A percentile compares a stretch with the other conserved stretches of the same genome.
Evolutionary conservation across 2,113 vertebrate species (phyloP).

Genomic region (Acrocephalus kingi): DNA sequence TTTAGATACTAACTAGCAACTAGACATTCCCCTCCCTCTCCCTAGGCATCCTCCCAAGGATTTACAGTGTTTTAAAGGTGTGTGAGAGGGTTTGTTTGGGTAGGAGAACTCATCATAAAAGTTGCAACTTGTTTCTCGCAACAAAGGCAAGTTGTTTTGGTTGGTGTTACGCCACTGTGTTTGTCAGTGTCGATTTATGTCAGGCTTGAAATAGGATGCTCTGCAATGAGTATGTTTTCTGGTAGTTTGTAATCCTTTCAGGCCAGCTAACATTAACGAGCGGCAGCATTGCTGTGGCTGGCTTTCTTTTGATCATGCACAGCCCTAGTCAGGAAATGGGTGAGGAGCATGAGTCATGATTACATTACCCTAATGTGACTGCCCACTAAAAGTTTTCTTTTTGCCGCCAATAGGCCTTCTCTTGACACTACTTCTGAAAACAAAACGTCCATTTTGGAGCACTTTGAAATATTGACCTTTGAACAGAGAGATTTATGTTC

Average conservation of each 20-base stretch:
- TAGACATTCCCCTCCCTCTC: background rate
- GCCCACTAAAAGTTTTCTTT: slow-evolving; percentile 37
- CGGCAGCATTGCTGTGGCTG: slow-evolving; percentile 6
- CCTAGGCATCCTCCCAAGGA: background rate
- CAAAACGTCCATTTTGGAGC: slow-evolving; percentile 34
- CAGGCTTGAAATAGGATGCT: slow-evolving; percentile 21
- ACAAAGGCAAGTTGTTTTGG: background rate
- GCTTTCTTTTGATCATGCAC: slow-evolving; percentile 55
- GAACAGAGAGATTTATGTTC: slow-evolving; percentile 42
- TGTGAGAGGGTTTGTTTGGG: background rate
- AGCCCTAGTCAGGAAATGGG: slow-evolving; percentile 54
- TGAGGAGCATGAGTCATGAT: slow-evolving; percentile 62
- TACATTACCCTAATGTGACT: slow-evolving; percentile 44
- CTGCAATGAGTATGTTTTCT: slow-evolving; percentile 14
- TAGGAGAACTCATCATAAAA: background rate
- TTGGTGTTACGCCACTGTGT: background rate
- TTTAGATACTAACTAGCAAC: background rate
- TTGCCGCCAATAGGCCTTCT: background rate
- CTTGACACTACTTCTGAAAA: slow-evolving; percentile 39
- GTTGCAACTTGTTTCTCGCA: background rate
- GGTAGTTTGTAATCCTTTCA: slow-evolving; percentile 33
- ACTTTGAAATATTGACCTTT: slow-evolving; percentile 55
- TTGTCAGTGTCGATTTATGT: background rate
- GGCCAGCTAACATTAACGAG: slow-evolving; percentile 26
- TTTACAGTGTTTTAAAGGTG: background rate